Conservation (phyloP, 2,113 vertebrate genomes). For the Muntiacus reevesi region DNA sequence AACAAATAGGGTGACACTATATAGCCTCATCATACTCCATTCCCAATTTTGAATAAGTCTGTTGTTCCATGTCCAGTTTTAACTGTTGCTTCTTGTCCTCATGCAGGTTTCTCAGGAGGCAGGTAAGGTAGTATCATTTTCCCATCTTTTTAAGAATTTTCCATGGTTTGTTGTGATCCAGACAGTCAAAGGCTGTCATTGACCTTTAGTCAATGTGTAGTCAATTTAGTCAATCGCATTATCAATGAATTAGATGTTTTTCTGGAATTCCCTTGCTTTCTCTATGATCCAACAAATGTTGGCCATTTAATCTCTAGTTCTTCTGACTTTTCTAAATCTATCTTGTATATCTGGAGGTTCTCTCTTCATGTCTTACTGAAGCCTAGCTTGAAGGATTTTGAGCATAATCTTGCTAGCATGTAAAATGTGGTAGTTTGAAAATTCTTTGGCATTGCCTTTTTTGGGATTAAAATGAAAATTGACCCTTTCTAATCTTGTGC, state of each 20-base stretch:
- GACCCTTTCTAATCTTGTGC: background rate
- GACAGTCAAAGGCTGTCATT: background rate
- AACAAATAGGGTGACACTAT: background rate
- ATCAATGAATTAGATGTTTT: background rate
- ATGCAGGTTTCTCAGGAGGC: background rate
- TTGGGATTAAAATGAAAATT: background rate
- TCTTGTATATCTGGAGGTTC: background rate
- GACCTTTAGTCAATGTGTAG: background rate
- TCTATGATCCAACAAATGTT: background rate
- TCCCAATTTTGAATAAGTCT: background rate
- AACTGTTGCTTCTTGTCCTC: background rate
- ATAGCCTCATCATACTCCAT: background rate
- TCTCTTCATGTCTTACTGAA: background rate
- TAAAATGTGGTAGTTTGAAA: background rate
- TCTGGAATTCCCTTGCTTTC: background rate
- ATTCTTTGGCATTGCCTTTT: background rate
- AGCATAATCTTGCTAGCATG: background rate
- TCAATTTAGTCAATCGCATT: background rate
- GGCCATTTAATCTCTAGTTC: background rate
- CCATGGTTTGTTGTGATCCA: background rate
- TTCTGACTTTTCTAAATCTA: background rate
- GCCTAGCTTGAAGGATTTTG: background rate
- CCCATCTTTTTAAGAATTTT: background rate
- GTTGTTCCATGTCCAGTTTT: background rate
- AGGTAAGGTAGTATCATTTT: background rate